Evolutionary conservation across 2,888 invertebrate species (phyloP).

Genomic region (Andrena hattorfiana): DNA sequence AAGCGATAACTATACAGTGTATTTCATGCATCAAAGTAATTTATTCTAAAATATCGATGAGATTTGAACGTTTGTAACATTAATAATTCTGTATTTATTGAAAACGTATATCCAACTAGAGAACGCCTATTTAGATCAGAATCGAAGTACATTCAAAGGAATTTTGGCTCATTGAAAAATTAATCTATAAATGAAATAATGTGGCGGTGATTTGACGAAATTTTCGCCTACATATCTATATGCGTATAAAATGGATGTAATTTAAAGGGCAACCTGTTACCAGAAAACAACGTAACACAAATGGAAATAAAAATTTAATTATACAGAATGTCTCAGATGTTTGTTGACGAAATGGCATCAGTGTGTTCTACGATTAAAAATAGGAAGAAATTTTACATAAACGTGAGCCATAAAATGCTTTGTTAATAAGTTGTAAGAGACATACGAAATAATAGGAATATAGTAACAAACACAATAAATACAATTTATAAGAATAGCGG

Average conservation of each 20-base stretch:
- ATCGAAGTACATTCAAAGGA: neutral
- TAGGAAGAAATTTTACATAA: neutral
- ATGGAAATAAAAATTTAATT: slow-evolving; percentile 27
- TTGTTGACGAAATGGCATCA: neutral
- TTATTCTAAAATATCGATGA: neutral
- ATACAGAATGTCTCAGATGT: neutral
- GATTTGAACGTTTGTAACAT: too few relatives aligned
- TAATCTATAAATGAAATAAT: too few relatives aligned
- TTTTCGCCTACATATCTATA: neutral
- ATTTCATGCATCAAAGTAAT: neutral
- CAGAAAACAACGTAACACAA: slow-evolving; percentile 29
- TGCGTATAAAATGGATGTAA: neutral
- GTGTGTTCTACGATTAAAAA: neutral
- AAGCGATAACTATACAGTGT: neutral
- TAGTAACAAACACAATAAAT: too few relatives aligned
- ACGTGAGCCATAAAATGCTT: too few relatives aligned
- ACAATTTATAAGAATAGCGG: too few relatives aligned
- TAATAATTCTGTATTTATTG: too few relatives aligned
- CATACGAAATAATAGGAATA: too few relatives aligned
- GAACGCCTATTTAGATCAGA: neutral
- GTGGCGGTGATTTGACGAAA: neutral
- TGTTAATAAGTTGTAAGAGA: too few relatives aligned
- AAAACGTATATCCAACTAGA: too few relatives aligned
- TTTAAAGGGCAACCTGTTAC: slow-evolving; percentile 15
- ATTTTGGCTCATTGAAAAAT: too few relatives aligned